Base-by-base conservation (phyloP, 1,140 invertebrate species). In the Calosoma granatense region DNA sequence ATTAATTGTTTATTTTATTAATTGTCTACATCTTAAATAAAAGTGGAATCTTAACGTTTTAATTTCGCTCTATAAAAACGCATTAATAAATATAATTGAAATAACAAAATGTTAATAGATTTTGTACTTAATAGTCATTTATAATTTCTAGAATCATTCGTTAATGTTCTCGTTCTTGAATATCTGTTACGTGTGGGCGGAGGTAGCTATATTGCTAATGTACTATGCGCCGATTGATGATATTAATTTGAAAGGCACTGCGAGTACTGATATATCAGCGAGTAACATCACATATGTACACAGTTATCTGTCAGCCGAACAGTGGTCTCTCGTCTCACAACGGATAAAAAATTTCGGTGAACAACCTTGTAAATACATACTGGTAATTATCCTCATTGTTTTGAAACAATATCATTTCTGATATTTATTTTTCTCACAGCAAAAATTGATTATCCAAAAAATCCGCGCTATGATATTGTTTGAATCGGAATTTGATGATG, bases 331-430 rank as follows among this genome's bases (percentile, higher is more conserved):
- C 21, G 64, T 71, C 57, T 65, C 64, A 6, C 62, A 71, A 61
- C 64, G 69, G 53, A 67, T 71, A 36, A 66, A 54, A n/a, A 71
- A 71, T 66, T 71, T 71, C 60, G 69, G 69, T 26, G 64, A 67
- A 59, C 51, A 56, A 47, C 60, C 62, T 21, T 71, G 68, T 56
- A 69, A 69, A 59, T 26, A 63, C 56, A 60, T 66, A 14, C 62
- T 70, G 65, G 68, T 70, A 62, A 58, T 59, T 61, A 20, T 43
- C 15, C 19, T 53, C n/a, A n/a, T 39, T 15, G 11, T 22, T 2
- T 17, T 20, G 14, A 20, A 15, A 22, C 20, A 20, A 43, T 54
- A 53, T 30, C 39, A 36, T 22, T 57, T 56, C 20, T 39, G 54
- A 55, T 54, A 54, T 58, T 56, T 57, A 26, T 51, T 21, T 2